A percentile compares a stretch with the other conserved stretches of the same genome.
phyloP scores from a whole-genome alignment of 2,888 invertebrate genomes.

The Leptogaster cylindrica region DNA sequence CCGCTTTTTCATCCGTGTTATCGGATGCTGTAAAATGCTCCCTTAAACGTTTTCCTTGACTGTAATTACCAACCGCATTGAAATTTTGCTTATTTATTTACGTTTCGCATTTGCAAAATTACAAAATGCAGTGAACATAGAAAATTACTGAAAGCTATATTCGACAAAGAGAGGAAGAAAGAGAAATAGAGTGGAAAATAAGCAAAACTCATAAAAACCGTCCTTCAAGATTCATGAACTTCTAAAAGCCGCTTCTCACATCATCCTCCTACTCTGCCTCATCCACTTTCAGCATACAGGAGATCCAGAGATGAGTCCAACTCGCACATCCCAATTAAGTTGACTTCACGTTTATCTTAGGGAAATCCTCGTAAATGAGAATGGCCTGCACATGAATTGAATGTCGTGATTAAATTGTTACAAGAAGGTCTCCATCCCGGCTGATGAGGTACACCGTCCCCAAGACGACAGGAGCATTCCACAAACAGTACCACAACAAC shows the following conservation, averaged over 20 bases:
- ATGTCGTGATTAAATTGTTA: conserved; percentile 26
- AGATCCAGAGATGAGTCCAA: neutral
- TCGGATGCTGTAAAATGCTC: neutral
- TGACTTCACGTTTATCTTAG: conserved; percentile 16
- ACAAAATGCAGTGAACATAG: no score
- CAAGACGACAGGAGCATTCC: neutral
- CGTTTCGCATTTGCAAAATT: no score
- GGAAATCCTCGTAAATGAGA: conserved; percentile 3
- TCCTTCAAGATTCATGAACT: no score
- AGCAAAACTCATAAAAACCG: no score
- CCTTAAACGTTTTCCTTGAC: no score
- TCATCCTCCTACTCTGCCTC: no score
- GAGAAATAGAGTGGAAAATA: no score
- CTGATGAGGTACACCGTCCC: conserved; percentile 1
- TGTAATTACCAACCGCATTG: no score
- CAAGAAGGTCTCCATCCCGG: conserved; percentile 2
- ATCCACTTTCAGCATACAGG: neutral
- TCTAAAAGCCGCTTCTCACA: no score
- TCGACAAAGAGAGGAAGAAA: no score
- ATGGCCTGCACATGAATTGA: neutral
- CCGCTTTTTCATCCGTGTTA: neutral
- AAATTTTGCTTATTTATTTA: no score
- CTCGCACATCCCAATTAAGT: conserved; percentile 18
- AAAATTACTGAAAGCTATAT: no score
- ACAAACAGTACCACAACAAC: neutral